Evolutionary conservation across 2,113 vertebrate genomes (phyloP), one percentile per base, ranked within the genome.

Genomic region (Dendrocopos noguchii): DNA sequence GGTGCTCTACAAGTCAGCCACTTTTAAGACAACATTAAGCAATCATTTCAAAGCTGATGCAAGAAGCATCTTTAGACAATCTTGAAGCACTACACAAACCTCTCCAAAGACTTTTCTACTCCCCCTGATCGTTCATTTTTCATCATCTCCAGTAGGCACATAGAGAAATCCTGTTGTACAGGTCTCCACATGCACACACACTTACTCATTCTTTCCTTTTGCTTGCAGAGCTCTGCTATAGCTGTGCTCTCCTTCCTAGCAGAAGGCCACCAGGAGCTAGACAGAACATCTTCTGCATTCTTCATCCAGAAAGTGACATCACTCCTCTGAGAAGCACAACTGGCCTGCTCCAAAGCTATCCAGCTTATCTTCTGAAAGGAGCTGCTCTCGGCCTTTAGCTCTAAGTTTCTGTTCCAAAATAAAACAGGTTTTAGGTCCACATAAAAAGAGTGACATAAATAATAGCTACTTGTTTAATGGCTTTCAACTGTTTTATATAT

Each of bases 81-180:
- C 50, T 44, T 2, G 2, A 78, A 86, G 28, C 50, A 44, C 29
- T 6, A 57, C 17, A 17, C 3, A 4, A 79, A 50, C 25, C 53
- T 77, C 42, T 63, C 79, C 65, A 39, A 68, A 76, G 33, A 21
- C 60, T 46, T 3, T 53, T 28, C 71, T n/a, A 31, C 2, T 8
- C 22, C 7, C 7, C 25, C 7, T 16, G 6, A 65, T 15, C 46
- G 29, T 39, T 36, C 8, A 0, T 16, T 67, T 83, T 19, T 21
- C 74, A 53, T 21, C n/a, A 27, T 8, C 65, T 63, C 64, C 52
- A 28, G 29, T 0, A 50, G 46, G 21, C 29, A 12, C 0, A 12
- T 4, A 17, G 4, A n/a, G 61, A 82, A 88, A 57, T 9, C 53
- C 61, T 29, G 31, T 21, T 52, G 17, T 6, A 34, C 57, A 80